Base-by-base conservation (phyloP, 92 coral and sea anemone genomes). In the Bergia sp. region DNA sequence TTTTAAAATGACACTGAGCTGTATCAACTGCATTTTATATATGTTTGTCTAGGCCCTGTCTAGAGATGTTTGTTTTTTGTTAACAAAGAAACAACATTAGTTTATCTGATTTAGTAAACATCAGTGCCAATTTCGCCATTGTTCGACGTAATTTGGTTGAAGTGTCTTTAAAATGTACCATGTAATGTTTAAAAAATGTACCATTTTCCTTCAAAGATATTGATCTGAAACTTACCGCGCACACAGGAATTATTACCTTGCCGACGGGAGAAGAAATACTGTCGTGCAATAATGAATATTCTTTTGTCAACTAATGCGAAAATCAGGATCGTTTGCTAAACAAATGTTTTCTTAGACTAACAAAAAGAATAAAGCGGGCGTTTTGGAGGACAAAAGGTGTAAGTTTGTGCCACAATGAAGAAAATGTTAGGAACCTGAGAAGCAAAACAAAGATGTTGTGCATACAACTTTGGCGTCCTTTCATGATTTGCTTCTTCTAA, bases 301-400 rank as follows among this genome's bases (percentile, higher is more conserved):
- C 29, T 29, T 29, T 29, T 29, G 29, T 29, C 29, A 29, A 29
- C 41, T n/a, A 39, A 76, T 2, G 43, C 21, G 80, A 41, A 76
- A 6, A 76, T 15, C 45, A 38, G n/a, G 39, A 13, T 37, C 45
- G 36, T 41, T 76, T 76, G 80, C 12, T 76, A 41, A 15, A 76
- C 53, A 76, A 76, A 76, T 76, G 43, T 41, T 76, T 76, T n/a
- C 41, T n/a, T 18, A 39, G 43, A 44, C 69, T 76, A 76, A 76
- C 15, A 44, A 76, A 0, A 8, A 16, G 23, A 10, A 76, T 0
- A 76, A 76, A 21, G 29, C 20, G 77, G 1, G 11, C 12, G 1
- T 53, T 16, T 29, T 37, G 61, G 45, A 40, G 9, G 37, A 12
- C 20, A 79, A 79, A 39, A 47, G 37, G 18, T 20, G 55, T 12